A percentile compares a stretch with the other conserved stretches of the same genome.
Conservation (phyloP, 2,888 invertebrate genomes). For the Cosmia pyralina region DNA sequence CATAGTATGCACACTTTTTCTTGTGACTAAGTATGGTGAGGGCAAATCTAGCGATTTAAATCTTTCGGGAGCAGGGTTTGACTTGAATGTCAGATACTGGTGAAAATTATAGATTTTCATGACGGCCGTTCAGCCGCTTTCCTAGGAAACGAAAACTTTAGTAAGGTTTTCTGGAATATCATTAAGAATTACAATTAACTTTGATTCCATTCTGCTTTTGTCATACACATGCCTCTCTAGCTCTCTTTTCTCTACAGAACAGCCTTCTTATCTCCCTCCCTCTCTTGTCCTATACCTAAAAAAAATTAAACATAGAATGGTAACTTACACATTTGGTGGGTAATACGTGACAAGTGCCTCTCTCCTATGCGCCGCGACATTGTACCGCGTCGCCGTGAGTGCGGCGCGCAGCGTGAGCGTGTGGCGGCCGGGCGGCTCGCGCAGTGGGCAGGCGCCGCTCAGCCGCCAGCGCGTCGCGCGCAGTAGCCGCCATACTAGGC, state of each 20-base stretch:
- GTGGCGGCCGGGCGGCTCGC: conserved; percentile 80
- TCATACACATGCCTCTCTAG: conserved; percentile 12
- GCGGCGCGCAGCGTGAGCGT: conserved; percentile 93
- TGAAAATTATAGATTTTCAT: too few relatives aligned
- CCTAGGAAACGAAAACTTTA: background rate
- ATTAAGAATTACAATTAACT: background rate
- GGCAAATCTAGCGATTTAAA: too few relatives aligned
- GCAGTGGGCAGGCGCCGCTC: conserved; percentile 87
- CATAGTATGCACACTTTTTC: too few relatives aligned
- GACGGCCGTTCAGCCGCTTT: too few relatives aligned
- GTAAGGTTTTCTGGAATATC: background rate
- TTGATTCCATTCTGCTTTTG: conserved; percentile 9
- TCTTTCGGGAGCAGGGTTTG: too few relatives aligned
- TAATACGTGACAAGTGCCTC: conserved; percentile 95
- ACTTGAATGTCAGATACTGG: too few relatives aligned
- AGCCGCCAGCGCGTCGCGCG: conserved; percentile 91
- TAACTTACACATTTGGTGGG: conserved; percentile 96
- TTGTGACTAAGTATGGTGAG: too few relatives aligned
- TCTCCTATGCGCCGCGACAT: conserved; percentile 88
- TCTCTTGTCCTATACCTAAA: background rate
- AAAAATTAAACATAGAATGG: background rate
- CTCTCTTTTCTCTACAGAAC: conserved; percentile 3
- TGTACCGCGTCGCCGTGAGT: conserved; percentile 80
- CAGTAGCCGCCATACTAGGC: conserved; percentile 95
- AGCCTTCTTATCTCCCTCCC: background rate